These are phyloP conservation scores for Pipistrellus kuhlii DNA, from an alignment of 2,797 vertebrate species.

Conservation along the genomic window DNA sequence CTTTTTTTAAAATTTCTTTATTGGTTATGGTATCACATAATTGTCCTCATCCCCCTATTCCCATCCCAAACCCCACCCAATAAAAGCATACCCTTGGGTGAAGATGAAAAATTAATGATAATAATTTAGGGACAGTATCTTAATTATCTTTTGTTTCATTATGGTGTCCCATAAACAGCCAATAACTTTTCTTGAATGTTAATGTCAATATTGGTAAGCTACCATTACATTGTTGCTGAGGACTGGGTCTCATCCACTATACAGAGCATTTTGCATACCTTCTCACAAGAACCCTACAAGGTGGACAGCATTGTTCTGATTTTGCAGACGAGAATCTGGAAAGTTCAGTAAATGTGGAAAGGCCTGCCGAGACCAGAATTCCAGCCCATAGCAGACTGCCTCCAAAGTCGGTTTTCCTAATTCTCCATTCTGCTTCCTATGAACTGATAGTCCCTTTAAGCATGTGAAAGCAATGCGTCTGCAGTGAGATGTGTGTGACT, in stretches of 20 bases:
- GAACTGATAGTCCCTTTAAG: not conserved
- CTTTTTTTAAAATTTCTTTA: too few species aligned
- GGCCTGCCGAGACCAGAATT: not conserved
- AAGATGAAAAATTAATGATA: not conserved
- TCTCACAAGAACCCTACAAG: not conserved
- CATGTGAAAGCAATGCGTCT: not conserved
- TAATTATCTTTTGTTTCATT: slow-evolving; percentile 23
- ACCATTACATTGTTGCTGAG: not conserved
- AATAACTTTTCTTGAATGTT: not conserved
- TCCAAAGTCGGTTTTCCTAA: not conserved
- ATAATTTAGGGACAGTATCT: not conserved
- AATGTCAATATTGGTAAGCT: not conserved
- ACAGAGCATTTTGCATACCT: not conserved
- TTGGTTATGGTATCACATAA: too few species aligned
- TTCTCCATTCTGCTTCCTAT: not conserved
- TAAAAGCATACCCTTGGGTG: not conserved
- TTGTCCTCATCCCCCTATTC: too few species aligned
- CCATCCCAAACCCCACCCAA: too few species aligned
- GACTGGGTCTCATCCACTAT: not conserved
- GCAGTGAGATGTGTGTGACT: not conserved
- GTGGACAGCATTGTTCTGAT: not conserved
- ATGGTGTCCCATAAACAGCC: not conserved
- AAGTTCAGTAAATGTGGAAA: not conserved
- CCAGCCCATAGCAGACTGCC: not conserved
- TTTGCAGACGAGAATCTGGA: not conserved